Conservation (phyloP, 1,140 invertebrate species). For the Cydia strobilella region DNA sequence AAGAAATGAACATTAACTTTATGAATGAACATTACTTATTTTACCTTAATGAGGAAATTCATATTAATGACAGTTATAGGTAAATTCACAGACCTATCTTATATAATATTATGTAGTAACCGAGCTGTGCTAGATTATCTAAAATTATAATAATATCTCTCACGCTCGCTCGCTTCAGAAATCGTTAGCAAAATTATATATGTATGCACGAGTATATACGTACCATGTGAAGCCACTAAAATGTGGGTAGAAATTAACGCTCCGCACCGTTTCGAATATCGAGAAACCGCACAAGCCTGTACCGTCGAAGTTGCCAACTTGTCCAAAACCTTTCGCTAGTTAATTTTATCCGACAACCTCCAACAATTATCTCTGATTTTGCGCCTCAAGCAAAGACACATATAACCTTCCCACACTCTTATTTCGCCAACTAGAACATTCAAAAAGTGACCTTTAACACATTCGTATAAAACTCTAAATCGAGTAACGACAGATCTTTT, state of each 20-base stretch:
- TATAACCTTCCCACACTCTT: neutral
- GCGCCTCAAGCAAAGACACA: neutral
- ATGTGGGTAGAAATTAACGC: neutral
- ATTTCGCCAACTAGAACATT: neutral
- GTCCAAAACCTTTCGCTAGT: neutral
- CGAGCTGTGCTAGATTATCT: too few species aligned
- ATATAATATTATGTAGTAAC: too few species aligned
- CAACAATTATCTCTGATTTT: neutral
- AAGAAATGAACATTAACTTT: too few species aligned
- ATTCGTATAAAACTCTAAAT: neutral
- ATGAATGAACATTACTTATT: too few species aligned
- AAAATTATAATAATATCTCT: too few species aligned
- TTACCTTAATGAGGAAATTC: too few species aligned
- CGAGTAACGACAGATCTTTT: neutral
- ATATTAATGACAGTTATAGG: too few species aligned
- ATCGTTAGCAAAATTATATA: too few species aligned
- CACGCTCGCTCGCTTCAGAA: too few species aligned
- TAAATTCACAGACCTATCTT: too few species aligned
- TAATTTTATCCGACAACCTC: neutral
- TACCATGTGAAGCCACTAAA: too few species aligned
- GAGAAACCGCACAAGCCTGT: neutral
- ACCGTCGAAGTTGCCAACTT: neutral
- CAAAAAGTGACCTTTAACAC: neutral
- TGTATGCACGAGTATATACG: too few species aligned
- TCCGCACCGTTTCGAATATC: neutral